Percentiles rank a stretch among this genome's conserved stretches.
These are phyloP conservation scores for Patiria pectinifera DNA, from an alignment of 53 echinoderm and acorn worm species.

Conservation along the genomic window DNA sequence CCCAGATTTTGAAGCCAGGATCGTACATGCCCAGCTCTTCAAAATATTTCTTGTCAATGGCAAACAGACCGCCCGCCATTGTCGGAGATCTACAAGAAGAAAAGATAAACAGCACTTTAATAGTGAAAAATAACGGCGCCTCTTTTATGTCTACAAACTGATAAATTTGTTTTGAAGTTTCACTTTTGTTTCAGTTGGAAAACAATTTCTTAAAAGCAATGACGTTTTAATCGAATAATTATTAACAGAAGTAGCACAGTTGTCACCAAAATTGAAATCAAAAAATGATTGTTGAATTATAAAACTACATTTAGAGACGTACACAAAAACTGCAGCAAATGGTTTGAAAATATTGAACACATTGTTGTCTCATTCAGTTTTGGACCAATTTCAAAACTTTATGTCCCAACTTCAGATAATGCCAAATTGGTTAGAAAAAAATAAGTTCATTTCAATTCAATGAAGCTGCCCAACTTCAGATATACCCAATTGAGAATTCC, in stretches of 20 bases:
- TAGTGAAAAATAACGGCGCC: background rate
- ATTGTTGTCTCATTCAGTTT: background rate
- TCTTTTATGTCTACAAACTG: background rate
- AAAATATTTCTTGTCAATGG: constrained; percentile 87
- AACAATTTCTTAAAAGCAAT: no score
- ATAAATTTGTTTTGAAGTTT: background rate
- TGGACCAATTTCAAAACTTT: background rate
- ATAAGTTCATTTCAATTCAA: no score
- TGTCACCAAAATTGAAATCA: no score
- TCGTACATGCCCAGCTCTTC: constrained; percentile 87
- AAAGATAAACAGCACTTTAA: background rate
- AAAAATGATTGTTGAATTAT: no score
- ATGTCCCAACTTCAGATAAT: background rate
- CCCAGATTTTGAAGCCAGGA: constrained; percentile 97
- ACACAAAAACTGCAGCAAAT: no score
- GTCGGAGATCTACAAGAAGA: constrained; percentile 74
- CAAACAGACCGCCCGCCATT: constrained; percentile 92
- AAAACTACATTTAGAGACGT: no score
- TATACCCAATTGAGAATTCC: background rate
- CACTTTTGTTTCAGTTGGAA: no score
- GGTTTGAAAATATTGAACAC: no score
- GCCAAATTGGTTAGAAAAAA: no score
- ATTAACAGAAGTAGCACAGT: no score
- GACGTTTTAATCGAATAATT: no score
- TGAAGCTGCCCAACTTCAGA: background rate